Evolutionary conservation across 2,888 invertebrate species (phyloP), one percentile per base, ranked within the genome.

Genomic region (Drosophila merina): DNA sequence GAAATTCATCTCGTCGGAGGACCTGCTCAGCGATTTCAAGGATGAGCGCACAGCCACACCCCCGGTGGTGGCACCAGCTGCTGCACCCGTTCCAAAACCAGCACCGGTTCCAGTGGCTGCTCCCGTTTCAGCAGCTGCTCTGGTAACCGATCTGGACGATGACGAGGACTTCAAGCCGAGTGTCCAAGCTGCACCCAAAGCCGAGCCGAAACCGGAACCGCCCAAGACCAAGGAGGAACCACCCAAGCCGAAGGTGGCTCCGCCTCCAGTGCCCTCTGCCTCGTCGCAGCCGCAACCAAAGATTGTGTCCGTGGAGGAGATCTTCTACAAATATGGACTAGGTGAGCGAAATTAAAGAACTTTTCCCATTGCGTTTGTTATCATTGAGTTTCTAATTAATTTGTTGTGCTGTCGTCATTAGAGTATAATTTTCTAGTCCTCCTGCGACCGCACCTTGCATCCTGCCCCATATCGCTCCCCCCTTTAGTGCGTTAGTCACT

Each of bases 291-390:
- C 76, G 56, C 90, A 89, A 33, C 88, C 89, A 49, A 89, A 88
- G 59, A 91, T 91, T 72, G 89, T 91, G 47, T 91, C 91, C 66
- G 93, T 94, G 9, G 94, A 94, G 81, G 94, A 94, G 58, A 93
- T 95, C 77, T 94, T 95, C 91, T 93, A 93, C 86, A 93, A 93
- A 90, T 94, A 94, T 91, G 94, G 94, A 68, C 91, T 95, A 72
- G 94, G 95, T 95, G 88, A 94, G 94, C 93, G 25, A 7, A 8
- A 25, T 10, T 12, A 2, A 6, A 42, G 12, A 20, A 20, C 8
- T 7, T 42, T 10, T 9, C 47, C 14, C n/a, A 20, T 50, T 30
- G 26, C 0, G 8, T 12, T 9, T 36, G 12, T 33, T 45, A 45
- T 38, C 30, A 40, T 63, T 63, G 44, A 20, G 33, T 33, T 72